These are phyloP conservation scores for Drosophila sp. DNA, from an alignment of 1,140 invertebrate genomes.

Conservation along the genomic window DNA sequence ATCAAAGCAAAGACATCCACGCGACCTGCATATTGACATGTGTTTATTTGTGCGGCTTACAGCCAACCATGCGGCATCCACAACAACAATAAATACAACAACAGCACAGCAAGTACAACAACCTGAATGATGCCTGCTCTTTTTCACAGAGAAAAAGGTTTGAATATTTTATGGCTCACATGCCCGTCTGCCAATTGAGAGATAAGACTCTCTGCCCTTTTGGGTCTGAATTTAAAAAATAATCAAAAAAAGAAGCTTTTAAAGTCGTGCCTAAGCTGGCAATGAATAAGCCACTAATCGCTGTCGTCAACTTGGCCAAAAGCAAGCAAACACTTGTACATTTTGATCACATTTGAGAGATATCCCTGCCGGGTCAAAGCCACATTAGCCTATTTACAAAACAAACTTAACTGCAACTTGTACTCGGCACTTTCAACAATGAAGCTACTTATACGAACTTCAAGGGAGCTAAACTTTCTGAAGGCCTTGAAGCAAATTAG, in stretches of 20 bases:
- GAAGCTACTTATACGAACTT: not conserved
- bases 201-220: slow-evolving; percentile 53
- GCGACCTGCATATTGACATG: slow-evolving; percentile 75
- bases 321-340: slow-evolving; percentile 5
- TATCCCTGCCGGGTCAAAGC: slow-evolving; percentile 1
- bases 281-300: slow-evolving; percentile 45
- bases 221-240: slow-evolving; percentile 14
- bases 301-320: slow-evolving; percentile 7
- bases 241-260: slow-evolving; percentile 31
- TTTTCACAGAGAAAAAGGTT: slow-evolving; percentile 41
- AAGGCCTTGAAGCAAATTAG: too few species aligned
- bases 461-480: not conserved
- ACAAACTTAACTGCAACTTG: slow-evolving; percentile 4
- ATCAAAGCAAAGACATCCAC: slow-evolving; percentile 69
- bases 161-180: slow-evolving; percentile 70
- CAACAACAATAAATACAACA: slow-evolving; percentile 24
- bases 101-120: too few species aligned
- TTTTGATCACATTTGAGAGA: not conserved
- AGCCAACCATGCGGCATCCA: slow-evolving; percentile 5
- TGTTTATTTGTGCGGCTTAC: slow-evolving; percentile 69
- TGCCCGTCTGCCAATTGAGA: slow-evolving; percentile 62
- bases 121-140: slow-evolving; percentile 1
- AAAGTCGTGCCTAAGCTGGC: slow-evolving; percentile 25
- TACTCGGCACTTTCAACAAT: not conserved
- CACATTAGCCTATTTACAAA: slow-evolving; percentile 3